Conservation (phyloP, 2,797 vertebrate species). For the Poeciliopsis presidionis region DNA sequence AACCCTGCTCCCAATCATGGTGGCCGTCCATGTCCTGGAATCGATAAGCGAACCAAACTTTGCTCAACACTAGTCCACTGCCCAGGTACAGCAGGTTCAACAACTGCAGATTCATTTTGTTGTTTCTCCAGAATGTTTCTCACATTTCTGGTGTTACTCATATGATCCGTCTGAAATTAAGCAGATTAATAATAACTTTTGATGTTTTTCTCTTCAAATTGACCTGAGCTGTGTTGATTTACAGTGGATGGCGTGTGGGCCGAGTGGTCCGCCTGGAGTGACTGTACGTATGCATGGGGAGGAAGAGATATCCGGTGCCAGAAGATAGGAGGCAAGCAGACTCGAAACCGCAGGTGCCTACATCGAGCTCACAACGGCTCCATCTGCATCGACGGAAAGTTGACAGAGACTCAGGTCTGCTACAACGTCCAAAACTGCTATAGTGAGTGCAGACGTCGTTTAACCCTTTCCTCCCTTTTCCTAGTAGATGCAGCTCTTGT, state of each 20-base stretch:
- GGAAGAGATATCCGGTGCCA: conserved; percentile 1
- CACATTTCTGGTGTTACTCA: background rate
- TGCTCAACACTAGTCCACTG: conserved; percentile 54
- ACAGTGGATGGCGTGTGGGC: conserved; percentile 67
- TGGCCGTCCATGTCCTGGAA: conserved; percentile 47
- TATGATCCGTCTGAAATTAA: background rate
- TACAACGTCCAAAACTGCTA: conserved; percentile 39
- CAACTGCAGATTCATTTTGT: background rate
- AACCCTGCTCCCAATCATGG: conserved; percentile 46
- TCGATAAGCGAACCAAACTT: background rate
- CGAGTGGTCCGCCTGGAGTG: conserved; percentile 34
- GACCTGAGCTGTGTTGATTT: conserved; percentile 8
- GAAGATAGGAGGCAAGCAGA: conserved; percentile 22
- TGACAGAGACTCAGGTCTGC: conserved; percentile 26
- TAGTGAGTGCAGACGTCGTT: background rate
- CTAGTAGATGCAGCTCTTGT: background rate
- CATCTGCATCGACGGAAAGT: conserved; percentile 15
- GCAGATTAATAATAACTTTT: background rate
- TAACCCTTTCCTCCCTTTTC: background rate
- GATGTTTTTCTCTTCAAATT: background rate
- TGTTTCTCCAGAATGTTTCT: background rate
- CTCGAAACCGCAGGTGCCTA: background rate
- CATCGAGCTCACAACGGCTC: conserved; percentile 37
- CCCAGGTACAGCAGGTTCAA: conserved; percentile 44
- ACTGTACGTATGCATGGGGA: background rate